Conservation (phyloP, 1,140 invertebrate genomes). For the Eriocheir sinensis region DNA sequence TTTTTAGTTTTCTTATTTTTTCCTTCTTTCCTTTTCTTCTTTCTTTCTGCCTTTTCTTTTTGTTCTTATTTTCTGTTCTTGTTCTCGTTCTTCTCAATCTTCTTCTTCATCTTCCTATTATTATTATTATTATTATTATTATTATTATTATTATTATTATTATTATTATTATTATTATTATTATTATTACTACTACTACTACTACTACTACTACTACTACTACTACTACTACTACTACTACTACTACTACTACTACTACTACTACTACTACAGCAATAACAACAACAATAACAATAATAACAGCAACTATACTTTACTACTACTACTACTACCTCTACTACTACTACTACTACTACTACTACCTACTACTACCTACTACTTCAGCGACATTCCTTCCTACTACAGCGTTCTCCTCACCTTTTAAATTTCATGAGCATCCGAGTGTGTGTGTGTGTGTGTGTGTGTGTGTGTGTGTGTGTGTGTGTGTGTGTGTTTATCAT, state of each 20-base stretch:
- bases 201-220: background rate
- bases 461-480: too few relatives aligned
- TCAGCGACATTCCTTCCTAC: background rate
- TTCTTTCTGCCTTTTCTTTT: background rate
- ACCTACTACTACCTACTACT: conserved; percentile 13
- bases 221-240: background rate
- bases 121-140: too few relatives aligned
- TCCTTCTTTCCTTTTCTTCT: background rate
- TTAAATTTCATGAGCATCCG: too few relatives aligned
- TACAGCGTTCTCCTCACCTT: too few relatives aligned
- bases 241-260: background rate
- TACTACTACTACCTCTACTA: conserved; percentile 15
- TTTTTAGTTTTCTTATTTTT: background rate
- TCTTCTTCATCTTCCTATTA: too few relatives aligned
- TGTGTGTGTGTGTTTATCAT: too few relatives aligned
- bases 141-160: too few relatives aligned
- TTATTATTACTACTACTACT: background rate
- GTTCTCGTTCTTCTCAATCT: too few relatives aligned
- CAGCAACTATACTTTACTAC: background rate
- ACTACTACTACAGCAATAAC: background rate
- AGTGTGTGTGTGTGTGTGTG: too few relatives aligned
- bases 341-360: conserved; percentile 25
- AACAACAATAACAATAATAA: background rate
- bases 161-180: too few relatives aligned
- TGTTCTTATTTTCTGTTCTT: too few relatives aligned